Base-by-base conservation (phyloP, 2,888 invertebrate species). In the Mamestra brassicae region DNA sequence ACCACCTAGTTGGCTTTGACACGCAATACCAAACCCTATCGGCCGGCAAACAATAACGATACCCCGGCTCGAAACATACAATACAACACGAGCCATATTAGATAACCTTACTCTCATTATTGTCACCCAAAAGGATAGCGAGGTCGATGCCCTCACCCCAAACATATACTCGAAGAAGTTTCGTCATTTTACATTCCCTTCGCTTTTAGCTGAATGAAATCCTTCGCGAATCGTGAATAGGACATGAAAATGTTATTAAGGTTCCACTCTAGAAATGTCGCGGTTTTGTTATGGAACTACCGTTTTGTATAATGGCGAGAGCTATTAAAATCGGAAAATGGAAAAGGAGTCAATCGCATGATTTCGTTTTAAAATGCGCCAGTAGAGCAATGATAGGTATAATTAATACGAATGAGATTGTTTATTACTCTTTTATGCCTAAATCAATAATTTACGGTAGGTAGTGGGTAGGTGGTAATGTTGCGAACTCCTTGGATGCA, bases 171-270 rank as follows among this genome's bases (percentile, higher is more conserved):
- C 74, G 80, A 81, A 85, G 78, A 85, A 74, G 74, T 71, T 83
- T 71, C 76, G 83, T 74, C 80, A 86, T 84, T 85, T 76, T 79
- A 86, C 85, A 89, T 88, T 85, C 85, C 79, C 79, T 77, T 81
- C 78, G 88, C 89, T 89, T 86, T 90, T 86, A 90, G 88, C 74
- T 76, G 87, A 88, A 90, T 90, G 88, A 90, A 90, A 87, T 86
- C 83, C 85, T 80, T 76, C 78, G 86, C 80, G 78, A 79, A 85
- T 83, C 70, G 75, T 68, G 77, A 85, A 75, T 61, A 87, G 75
- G 63, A 87, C 88, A 87, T 82, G 88, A 78, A 88, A 88, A 88
- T 13, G 79, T 87, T 88, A 87, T 88, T 88, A 87, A 72, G 81
- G 80, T 71, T 66, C 74, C 73, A 80, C 66, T 76, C 38, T 50